phyloP scores from a whole-genome alignment of 2,113 vertebrate genomes.

The Nasalis larvatus region DNA sequence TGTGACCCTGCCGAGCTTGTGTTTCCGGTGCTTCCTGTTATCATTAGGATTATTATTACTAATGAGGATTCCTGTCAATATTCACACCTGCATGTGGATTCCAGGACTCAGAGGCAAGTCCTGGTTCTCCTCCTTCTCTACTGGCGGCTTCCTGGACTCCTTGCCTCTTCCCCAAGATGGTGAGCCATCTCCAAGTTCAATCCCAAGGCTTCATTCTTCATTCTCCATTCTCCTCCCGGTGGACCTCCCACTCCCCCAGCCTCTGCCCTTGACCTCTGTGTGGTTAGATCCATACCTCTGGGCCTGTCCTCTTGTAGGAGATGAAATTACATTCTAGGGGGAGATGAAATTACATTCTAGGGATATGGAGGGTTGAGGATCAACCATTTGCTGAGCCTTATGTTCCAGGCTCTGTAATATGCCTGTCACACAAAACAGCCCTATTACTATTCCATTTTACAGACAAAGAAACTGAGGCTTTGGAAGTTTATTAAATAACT shows the following conservation, averaged over 20 bases:
- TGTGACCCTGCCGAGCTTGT: constrained; percentile 5
- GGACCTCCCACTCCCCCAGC: background rate
- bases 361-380: background rate
- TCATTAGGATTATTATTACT: background rate
- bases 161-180: background rate
- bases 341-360: background rate
- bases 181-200: background rate
- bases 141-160: background rate
- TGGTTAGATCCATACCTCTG: background rate
- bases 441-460: background rate
- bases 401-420: background rate
- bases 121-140: background rate
- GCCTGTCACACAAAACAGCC: background rate
- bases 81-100: background rate
- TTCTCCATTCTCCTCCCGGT: rapidly evolving
- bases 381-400: background rate
- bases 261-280: background rate
- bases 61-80: background rate
- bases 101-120: background rate
- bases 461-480: background rate
- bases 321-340: background rate
- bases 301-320: background rate
- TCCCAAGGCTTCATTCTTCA: background rate
- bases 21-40: constrained; percentile 49
- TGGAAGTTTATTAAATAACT: background rate